These are phyloP conservation scores for Psammodynastes pulverulentus DNA, from an alignment of 2,113 vertebrate genomes.

Conservation along the genomic window DNA sequence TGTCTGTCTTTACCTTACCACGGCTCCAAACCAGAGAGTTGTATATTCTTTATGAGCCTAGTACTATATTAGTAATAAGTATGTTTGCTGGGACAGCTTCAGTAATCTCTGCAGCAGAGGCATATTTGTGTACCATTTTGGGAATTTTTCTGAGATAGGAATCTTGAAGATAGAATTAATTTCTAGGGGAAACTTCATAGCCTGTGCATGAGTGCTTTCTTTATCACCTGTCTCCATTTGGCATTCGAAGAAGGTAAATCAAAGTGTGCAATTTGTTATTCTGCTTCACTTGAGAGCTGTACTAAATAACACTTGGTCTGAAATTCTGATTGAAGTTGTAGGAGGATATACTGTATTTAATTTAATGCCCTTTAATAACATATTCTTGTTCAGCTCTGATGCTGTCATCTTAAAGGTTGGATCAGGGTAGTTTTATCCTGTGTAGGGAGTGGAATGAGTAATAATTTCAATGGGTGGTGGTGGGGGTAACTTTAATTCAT, in stretches of 20 bases:
- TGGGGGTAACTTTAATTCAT: slow-evolving; percentile 64
- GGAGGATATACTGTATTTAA: slow-evolving; percentile 89
- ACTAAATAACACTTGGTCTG: slow-evolving; percentile 87
- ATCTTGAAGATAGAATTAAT: slow-evolving; percentile 98
- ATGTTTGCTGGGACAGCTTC: slow-evolving; percentile 79
- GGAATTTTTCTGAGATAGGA: slow-evolving; percentile 90
- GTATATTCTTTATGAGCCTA: slow-evolving; percentile 42
- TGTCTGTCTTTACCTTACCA: background rate
- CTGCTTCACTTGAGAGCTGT: slow-evolving; percentile 87
- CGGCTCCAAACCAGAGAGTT: slow-evolving; percentile 16
- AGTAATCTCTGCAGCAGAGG: slow-evolving; percentile 84
- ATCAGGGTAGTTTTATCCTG: slow-evolving; percentile 74
- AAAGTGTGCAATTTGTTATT: slow-evolving; percentile 86
- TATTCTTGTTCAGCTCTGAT: slow-evolving; percentile 80
- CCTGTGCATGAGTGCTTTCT: slow-evolving; percentile 85
- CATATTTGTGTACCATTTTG: slow-evolving; percentile 90
- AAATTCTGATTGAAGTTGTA: slow-evolving; percentile 88
- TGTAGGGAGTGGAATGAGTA: slow-evolving; percentile 70
- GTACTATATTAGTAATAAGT: slow-evolving; percentile 69
- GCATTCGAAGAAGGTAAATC: slow-evolving; percentile 90
- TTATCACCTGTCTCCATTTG: slow-evolving; percentile 93
- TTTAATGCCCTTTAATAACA: slow-evolving; percentile 88
- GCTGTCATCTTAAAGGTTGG: slow-evolving; percentile 84
- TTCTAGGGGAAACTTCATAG: slow-evolving; percentile 90
- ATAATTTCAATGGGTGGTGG: slow-evolving; percentile 51